Evolutionary conservation across 2,113 vertebrate species (phyloP), one percentile per base, ranked within the genome.

Genomic region (Phrynosoma blainvillii): DNA sequence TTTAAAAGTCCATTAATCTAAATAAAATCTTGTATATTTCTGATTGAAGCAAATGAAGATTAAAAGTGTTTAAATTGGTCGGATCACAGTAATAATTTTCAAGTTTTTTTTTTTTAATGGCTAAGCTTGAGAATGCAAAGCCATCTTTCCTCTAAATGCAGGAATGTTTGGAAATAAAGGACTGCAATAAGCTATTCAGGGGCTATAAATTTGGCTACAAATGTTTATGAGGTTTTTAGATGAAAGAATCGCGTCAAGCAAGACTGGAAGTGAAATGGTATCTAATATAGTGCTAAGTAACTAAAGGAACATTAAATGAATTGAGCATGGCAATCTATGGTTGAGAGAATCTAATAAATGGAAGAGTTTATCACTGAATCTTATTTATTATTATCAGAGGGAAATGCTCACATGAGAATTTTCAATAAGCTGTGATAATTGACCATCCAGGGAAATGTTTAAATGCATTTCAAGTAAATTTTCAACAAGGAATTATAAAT

Each of bases 341-440:
- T 79, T 93, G 79, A 77, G 87, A 66, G 54, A 82, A 40, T 80
- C 94, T 83, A 93, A 92, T 89, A 92, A 47, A 90, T 88, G 90
- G 86, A 93, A 91, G 88, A 89, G 83, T 93, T 93, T 93, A 92
- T 91, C 88, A 87, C 66, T 52, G 86, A 90, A 87, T 91, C 91
- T 94, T 83, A 91, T 90, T 92, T 93, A 89, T 81, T 90, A 36
- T 73, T 81, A 84, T 93, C 85, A 82, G 23, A 90, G 80, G 70
- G 32, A 90, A 95, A 88, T 54, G 89, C 84, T 91, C 0, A 0
- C 84, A 66, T 87, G 91, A 94, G 87, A 88, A 89, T 0, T 6
- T 89, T 80, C 92, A 92, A 89, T 88, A 86, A 93, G 91, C 90
- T 84, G 88, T 76, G 76, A 82, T 92, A 93, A 94, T 90, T 93